phyloP scores from a whole-genome alignment of 2,113 vertebrate species.

The Chionis minor region DNA sequence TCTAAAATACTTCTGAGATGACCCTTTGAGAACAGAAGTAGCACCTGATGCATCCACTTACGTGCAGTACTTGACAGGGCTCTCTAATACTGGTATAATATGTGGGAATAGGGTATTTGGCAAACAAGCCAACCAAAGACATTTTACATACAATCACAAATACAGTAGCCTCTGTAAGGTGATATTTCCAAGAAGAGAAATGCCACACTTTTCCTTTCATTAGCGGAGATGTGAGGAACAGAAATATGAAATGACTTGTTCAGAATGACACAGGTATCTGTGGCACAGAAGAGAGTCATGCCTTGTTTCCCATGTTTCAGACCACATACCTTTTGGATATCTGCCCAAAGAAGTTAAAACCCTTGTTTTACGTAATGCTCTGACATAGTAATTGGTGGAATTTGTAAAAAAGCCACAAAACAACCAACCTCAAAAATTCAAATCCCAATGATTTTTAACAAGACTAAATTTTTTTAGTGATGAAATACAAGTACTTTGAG shows the following conservation, averaged over 20 bases:
- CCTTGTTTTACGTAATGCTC: background rate
- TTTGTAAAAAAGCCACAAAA: background rate
- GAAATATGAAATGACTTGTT: background rate
- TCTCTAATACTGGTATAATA: background rate
- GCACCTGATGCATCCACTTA: background rate
- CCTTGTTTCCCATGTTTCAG: background rate
- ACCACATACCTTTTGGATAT: background rate
- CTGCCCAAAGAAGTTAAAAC: background rate
- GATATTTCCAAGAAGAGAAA: background rate
- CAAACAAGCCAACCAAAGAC: background rate
- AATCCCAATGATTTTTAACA: background rate
- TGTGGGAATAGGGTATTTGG: background rate
- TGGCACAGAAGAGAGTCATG: background rate
- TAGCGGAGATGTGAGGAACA: background rate
- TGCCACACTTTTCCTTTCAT: background rate
- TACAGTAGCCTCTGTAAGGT: background rate
- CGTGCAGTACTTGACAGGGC: background rate
- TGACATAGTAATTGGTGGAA: background rate
- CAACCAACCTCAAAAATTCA: background rate
- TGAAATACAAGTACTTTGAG: slow-evolving; percentile 9
- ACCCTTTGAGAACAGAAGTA: background rate
- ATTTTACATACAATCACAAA: background rate
- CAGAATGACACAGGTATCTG: background rate
- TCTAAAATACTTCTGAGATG: background rate
- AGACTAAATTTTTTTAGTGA: background rate